Conservation (phyloP, 2,113 vertebrate species). For the Zootoca vivipara region DNA sequence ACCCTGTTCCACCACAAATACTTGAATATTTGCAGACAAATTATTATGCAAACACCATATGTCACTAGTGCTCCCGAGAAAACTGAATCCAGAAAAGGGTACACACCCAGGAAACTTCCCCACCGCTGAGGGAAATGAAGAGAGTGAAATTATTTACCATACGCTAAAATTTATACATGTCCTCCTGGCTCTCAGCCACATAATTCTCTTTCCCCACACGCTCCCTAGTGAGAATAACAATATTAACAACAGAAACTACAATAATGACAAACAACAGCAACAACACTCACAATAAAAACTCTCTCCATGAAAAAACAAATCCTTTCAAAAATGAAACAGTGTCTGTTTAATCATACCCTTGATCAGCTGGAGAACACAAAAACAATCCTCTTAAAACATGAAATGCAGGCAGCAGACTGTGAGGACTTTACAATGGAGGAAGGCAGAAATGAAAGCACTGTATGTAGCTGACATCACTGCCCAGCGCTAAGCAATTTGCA, state of each 20-base stretch:
- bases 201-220: background rate
- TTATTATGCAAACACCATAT: background rate
- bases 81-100: background rate
- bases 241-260: no score
- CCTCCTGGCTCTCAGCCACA: conserved; percentile 46
- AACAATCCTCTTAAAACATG: conserved; percentile 60
- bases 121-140: background rate
- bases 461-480: conserved; percentile 22
- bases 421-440: conserved; percentile 42
- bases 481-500: no score
- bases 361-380: conserved; percentile 53
- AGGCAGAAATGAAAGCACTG: conserved; percentile 27
- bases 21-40: background rate
- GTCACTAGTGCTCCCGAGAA: no score
- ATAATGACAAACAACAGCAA: no score
- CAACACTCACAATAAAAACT: no score
- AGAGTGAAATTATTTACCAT: conserved; percentile 60
- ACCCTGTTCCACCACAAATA: background rate
- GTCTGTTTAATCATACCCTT: conserved; percentile 61
- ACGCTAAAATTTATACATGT: conserved; percentile 64
- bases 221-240: no score
- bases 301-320: no score
- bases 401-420: conserved; percentile 38
- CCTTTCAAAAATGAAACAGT: conserved; percentile 55
- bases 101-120: no score